phyloP scores from a whole-genome alignment of 2,113 vertebrate genomes.

The Cheilinus undulatus region DNA sequence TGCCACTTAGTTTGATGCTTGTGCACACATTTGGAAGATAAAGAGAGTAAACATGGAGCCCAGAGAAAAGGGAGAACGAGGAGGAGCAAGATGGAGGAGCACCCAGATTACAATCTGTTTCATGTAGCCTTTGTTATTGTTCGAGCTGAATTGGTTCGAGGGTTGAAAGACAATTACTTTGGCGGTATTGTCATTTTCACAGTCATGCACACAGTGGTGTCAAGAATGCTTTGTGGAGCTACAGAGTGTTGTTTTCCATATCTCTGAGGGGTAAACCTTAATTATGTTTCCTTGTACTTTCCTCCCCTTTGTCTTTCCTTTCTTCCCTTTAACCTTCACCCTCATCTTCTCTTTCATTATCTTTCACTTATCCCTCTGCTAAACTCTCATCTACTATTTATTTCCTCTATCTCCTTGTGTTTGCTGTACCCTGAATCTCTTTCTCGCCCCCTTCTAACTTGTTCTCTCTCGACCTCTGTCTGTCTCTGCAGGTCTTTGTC shows the following conservation, averaged over 20 bases:
- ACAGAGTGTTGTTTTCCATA: conserved; percentile 24
- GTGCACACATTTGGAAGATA: conserved; percentile 50
- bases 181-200: conserved; percentile 36
- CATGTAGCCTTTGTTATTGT: conserved; percentile 56
- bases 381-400: conserved; percentile 16
- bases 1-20: conserved; percentile 53
- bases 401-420: conserved; percentile 10
- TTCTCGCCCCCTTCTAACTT: background rate
- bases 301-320: conserved; percentile 2
- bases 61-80: conserved; percentile 22
- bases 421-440: background rate
- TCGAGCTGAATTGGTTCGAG: conserved; percentile 53
- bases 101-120: conserved; percentile 61
- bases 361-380: background rate
- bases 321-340: conserved; percentile 14
- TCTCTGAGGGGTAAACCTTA: conserved; percentile 41
- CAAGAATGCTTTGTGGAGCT: conserved; percentile 37
- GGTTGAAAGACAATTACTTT: conserved; percentile 59
- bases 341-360: conserved; percentile 12
- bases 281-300: conserved; percentile 40
- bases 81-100: conserved; percentile 28
- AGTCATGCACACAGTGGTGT: conserved; percentile 32
- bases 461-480: conserved; percentile 2
- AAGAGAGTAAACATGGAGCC: conserved; percentile 54
- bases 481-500: conserved; percentile 92